Conservation (phyloP, 2,797 vertebrate genomes). For the Amazona finschi region DNA sequence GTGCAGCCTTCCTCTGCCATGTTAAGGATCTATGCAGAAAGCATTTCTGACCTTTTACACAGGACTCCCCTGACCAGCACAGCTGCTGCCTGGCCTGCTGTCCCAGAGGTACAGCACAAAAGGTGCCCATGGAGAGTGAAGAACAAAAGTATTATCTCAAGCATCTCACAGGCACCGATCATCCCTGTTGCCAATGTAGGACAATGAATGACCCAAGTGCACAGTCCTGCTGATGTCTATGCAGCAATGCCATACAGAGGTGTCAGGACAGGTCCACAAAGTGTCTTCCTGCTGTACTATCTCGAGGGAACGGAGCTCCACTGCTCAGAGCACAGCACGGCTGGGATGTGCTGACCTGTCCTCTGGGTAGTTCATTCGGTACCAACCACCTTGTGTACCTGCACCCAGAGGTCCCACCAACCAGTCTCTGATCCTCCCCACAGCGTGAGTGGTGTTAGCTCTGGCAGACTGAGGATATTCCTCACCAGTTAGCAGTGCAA, state of each 20-base stretch:
- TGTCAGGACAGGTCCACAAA: background rate
- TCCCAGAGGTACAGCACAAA: background rate
- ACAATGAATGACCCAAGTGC: background rate
- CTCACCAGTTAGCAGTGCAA: background rate
- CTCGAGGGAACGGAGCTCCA: accelerated
- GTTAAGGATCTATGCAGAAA: background rate
- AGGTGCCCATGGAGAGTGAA: background rate
- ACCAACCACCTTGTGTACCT: accelerated
- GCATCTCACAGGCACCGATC: background rate
- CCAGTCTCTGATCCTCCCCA: background rate
- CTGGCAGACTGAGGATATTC: background rate
- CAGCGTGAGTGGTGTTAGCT: background rate
- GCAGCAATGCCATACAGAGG: background rate
- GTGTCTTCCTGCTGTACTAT: background rate
- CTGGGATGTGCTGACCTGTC: background rate
- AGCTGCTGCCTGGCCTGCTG: background rate
- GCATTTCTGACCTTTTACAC: background rate
- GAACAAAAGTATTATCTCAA: background rate
- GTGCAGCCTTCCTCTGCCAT: background rate
- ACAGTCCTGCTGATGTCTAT: background rate
- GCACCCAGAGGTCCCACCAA: background rate
- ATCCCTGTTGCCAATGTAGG: background rate
- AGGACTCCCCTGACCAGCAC: background rate
- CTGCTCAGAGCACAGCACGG: background rate
- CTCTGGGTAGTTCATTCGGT: background rate